phyloP scores from a whole-genome alignment of 2,797 vertebrate genomes.

The Liasis olivaceus region DNA sequence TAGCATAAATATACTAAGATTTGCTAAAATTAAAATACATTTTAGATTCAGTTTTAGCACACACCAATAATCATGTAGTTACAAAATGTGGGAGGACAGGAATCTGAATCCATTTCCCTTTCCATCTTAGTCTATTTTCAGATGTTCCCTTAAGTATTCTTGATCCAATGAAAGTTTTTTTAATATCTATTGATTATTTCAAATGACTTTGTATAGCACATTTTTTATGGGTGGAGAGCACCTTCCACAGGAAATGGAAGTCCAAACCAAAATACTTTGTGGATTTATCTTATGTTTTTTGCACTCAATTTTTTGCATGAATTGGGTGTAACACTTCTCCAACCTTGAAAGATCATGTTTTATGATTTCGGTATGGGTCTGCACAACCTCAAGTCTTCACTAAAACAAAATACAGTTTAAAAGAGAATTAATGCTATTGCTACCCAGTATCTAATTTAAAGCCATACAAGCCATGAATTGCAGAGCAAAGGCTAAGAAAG shows the following conservation, averaged over 20 bases:
- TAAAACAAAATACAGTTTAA: conserved; percentile 58
- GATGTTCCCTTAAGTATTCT: conserved; percentile 41
- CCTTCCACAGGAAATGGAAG: conserved; percentile 72
- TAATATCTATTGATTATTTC: conserved; percentile 11
- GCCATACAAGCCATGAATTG: conserved; percentile 49
- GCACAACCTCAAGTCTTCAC: conserved; percentile 67
- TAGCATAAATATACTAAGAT: conserved; percentile 39
- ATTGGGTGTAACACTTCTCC: conserved; percentile 63
- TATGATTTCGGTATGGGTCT: conserved; percentile 68
- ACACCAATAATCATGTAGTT: neutral
- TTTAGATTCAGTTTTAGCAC: neutral
- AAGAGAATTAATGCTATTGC: conserved; percentile 44
- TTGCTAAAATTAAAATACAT: conserved; percentile 47
- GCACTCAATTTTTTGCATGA: conserved; percentile 57
- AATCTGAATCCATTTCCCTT: neutral
- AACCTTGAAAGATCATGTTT: conserved; percentile 70
- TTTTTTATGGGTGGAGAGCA: conserved; percentile 70
- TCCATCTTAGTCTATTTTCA: neutral
- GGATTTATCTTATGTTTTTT: conserved; percentile 53
- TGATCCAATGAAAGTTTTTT: conserved; percentile 16
- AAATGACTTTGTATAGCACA: conserved; percentile 28
- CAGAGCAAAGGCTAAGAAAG: conserved; percentile 44
- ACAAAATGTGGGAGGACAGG: neutral
- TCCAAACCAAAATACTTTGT: conserved; percentile 64
- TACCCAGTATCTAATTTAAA: conserved; percentile 42